phyloP scores from a whole-genome alignment of 2,797 vertebrate genomes.

The Gobio occitaniae region DNA sequence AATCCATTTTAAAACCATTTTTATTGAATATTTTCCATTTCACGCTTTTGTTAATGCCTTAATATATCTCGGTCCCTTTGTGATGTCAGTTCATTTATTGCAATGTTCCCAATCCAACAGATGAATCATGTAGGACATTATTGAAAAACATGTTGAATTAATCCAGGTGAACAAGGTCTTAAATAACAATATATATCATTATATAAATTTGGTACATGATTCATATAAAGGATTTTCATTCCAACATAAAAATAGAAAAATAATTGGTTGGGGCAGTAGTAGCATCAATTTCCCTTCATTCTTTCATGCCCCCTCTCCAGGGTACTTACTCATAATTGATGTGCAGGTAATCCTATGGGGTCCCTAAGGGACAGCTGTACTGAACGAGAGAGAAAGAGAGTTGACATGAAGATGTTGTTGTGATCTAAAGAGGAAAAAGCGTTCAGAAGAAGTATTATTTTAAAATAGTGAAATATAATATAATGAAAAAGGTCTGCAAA shows the following conservation, averaged over 20 bases:
- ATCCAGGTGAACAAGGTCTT: conserved; percentile 36
- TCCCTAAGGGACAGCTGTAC: not conserved
- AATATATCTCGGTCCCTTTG: conserved; percentile 21
- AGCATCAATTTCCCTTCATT: conserved; percentile 22
- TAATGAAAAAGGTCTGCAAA: not conserved
- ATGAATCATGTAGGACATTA: conserved; percentile 43
- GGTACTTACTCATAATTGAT: conserved; percentile 26
- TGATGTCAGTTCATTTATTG: conserved; percentile 31
- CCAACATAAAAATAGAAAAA: conserved; percentile 42
- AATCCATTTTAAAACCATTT: conserved; percentile 34
- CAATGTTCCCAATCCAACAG: conserved; percentile 6
- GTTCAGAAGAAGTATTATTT: not conserved
- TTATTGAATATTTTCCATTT: conserved; percentile 57
- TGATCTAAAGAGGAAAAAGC: not conserved
- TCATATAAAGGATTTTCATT: conserved; percentile 46
- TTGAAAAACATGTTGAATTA: conserved; percentile 42
- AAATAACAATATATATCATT: conserved; percentile 44
- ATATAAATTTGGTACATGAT: conserved; percentile 44
- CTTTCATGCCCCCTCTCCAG: conserved; percentile 13
- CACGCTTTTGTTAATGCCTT: conserved; percentile 40
- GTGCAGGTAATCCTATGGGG: conserved; percentile 23
- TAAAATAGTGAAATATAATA: not conserved
- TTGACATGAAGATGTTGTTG: not conserved
- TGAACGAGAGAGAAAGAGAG: not conserved
- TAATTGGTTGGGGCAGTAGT: conserved; percentile 47